Conservation (phyloP, 2,113 vertebrate species). For the Nycticryphes semicollaris region DNA sequence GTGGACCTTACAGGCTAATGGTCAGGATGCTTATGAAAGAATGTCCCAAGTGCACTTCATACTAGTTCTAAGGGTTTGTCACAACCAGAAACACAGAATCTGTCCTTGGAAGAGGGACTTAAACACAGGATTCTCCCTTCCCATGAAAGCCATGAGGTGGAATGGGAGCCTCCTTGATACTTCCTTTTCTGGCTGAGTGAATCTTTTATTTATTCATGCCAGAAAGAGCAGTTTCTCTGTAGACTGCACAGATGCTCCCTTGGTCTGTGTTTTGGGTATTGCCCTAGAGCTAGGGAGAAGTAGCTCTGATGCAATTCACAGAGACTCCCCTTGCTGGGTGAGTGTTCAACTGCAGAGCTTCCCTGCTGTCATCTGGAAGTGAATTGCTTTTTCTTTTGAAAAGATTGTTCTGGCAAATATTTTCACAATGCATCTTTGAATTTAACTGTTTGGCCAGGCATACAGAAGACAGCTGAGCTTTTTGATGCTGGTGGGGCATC, state of each 20-base stretch:
- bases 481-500: neutral
- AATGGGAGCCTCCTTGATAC: neutral
- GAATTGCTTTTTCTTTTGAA: neutral
- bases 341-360: neutral
- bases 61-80: neutral
- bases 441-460: neutral
- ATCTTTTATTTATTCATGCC: neutral
- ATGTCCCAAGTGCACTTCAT: neutral
- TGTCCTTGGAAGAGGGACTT: neutral
- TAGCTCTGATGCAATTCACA: neutral
- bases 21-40: neutral
- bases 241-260: neutral
- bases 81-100: neutral
- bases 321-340: neutral
- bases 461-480: neutral
- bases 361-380: accelerated
- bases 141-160: neutral
- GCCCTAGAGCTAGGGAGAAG: neutral
- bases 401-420: neutral
- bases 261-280: neutral
- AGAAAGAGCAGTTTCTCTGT: neutral
- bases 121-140: neutral
- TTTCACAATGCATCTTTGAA: neutral
- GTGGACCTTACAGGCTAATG: neutral
- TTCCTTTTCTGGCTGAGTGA: neutral